These are phyloP conservation scores for Stenopsyche tienmushanensis DNA, from an alignment of 1,140 invertebrate genomes.

Conservation along the genomic window DNA sequence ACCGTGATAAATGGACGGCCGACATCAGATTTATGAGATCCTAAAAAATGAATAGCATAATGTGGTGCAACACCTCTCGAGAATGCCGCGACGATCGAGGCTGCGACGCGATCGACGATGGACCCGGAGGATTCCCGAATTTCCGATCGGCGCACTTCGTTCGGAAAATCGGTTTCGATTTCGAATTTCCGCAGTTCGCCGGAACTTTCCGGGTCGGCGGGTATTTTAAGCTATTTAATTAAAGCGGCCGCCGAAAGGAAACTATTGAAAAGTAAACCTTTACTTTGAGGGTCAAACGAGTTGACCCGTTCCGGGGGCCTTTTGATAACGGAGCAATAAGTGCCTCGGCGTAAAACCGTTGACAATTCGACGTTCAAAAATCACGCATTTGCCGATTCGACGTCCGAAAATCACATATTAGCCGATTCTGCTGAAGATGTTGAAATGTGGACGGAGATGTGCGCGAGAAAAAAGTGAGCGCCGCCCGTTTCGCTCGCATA, in stretches of 20 bases:
- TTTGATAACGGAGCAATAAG: background rate
- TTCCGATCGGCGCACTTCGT: too few species aligned
- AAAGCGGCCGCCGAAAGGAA: background rate
- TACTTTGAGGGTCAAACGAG: conserved; percentile 16
- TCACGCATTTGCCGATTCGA: too few species aligned
- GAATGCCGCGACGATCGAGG: conserved; percentile 3
- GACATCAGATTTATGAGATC: conserved; percentile 28
- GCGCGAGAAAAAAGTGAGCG: background rate
- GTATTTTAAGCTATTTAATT: conserved; percentile 8
- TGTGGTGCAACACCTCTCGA: conserved; percentile 17
- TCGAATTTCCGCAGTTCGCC: too few species aligned
- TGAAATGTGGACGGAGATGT: background rate
- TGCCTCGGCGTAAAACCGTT: background rate
- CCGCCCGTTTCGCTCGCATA: background rate
- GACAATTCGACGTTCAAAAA: background rate
- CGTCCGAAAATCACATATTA: too few species aligned
- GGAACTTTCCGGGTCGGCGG: background rate
- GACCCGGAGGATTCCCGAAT: too few species aligned
- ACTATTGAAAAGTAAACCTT: conserved; percentile 15
- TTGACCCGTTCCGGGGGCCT: background rate
- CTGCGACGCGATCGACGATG: too few species aligned
- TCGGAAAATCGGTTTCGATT: too few species aligned
- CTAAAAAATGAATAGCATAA: conserved; percentile 16
- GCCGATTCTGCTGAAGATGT: too few species aligned
- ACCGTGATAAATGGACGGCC: conserved; percentile 25